Percentiles rank a stretch among this genome's conserved stretches.
phyloP scores from a whole-genome alignment of 64 coral and sea anemone genomes.

The Trachythela sp. region DNA sequence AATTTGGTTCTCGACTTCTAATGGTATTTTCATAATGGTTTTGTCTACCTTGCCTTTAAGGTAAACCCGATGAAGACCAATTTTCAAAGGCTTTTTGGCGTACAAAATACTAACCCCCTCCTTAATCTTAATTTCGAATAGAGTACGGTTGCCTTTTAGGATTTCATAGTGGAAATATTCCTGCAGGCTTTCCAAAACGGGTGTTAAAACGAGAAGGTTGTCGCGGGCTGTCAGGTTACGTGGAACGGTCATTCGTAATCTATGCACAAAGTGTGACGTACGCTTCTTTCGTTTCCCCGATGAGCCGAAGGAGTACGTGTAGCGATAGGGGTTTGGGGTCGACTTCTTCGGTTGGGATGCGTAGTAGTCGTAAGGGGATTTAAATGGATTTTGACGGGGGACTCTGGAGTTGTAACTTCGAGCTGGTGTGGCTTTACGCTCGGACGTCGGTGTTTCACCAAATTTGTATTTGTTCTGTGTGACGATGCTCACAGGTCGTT shows the following conservation, averaged over 20 bases:
- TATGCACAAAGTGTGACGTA: neutral
- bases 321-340: neutral
- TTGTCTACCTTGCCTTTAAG: neutral
- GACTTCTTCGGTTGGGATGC: neutral
- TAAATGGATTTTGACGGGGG: neutral
- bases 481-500: neutral
- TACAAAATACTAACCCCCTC: neutral
- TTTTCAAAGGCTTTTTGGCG: neutral
- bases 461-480: neutral
- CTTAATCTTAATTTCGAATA: neutral
- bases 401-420: neutral
- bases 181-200: neutral
- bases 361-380: neutral
- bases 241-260: neutral
- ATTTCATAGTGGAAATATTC: slow-evolving; percentile 1
- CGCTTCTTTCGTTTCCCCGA: neutral
- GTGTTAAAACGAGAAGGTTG: neutral
- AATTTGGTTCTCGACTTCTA: neutral
- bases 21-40: neutral
- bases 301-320: neutral
- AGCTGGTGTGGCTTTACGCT: neutral
- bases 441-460: neutral
- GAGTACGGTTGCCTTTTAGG: neutral
- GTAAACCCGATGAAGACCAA: neutral
- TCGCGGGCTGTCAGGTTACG: neutral